Evolutionary conservation across 2,888 invertebrate genomes (phyloP).

Genomic region (Drosophila buzzatii): DNA sequence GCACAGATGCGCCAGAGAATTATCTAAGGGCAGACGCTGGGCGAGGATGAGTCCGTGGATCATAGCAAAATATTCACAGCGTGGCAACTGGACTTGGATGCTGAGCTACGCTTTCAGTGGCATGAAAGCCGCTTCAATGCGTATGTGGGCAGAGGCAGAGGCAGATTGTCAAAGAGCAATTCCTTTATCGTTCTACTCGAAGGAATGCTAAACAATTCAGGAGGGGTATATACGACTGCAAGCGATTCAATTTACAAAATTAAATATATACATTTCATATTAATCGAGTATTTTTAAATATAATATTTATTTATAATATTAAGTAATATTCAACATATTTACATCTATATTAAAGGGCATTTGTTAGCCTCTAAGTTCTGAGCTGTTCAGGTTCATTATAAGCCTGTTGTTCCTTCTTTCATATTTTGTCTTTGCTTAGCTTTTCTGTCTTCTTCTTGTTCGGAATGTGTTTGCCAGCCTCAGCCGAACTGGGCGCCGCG

Average conservation of each 20-base stretch:
- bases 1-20: slow-evolving; percentile 67
- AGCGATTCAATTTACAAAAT: background rate
- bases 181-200: slow-evolving; percentile 14
- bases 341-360: background rate
- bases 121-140: slow-evolving; percentile 18
- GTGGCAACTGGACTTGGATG: background rate
- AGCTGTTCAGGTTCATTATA: background rate
- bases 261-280: no score
- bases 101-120: slow-evolving; percentile 2
- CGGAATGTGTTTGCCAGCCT: slow-evolving; percentile 68
- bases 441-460: slow-evolving; percentile 39
- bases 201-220: background rate
- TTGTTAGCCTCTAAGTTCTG: background rate
- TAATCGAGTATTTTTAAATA: background rate
- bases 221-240: slow-evolving; percentile 15
- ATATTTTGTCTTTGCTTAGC: slow-evolving; percentile 29
- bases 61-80: slow-evolving; percentile 21
- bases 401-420: slow-evolving; percentile 10
- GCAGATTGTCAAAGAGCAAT: slow-evolving; percentile 67
- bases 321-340: background rate
- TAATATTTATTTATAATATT: background rate
- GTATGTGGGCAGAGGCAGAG: slow-evolving; percentile 46
- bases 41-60: background rate
- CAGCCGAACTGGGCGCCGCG: slow-evolving; percentile 53
- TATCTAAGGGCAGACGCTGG: slow-evolving; percentile 7